Conservation (phyloP, 1,140 invertebrate species). For the Stegodyphus dumicola region DNA sequence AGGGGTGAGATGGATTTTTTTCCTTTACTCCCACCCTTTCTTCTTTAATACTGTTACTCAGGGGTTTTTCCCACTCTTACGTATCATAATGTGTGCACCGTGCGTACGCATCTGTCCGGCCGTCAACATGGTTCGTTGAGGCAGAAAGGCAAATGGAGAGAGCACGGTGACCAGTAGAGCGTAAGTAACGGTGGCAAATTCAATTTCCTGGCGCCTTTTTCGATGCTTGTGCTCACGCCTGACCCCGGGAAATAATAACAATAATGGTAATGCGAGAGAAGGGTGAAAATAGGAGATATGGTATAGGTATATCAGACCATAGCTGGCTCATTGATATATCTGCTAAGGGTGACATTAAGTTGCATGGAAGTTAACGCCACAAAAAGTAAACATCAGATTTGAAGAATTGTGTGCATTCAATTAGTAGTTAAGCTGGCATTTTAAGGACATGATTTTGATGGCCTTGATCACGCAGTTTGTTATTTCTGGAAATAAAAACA, state of each 20-base stretch:
- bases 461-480: no score
- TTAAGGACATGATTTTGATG: no score
- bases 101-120: not conserved
- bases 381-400: no score
- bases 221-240: conserved; percentile 1
- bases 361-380: no score
- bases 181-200: conserved; percentile 16
- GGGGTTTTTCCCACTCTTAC: not conserved
- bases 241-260: conserved; percentile 6
- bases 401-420: no score
- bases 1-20: not conserved
- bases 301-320: no score
- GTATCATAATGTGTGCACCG: not conserved
- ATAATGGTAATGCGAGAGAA: not conserved
- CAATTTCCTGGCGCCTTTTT: conserved; percentile 5
- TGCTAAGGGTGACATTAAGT: no score
- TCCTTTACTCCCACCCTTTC: not conserved
- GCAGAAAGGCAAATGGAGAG: not conserved
- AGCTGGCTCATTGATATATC: no score
- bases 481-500: no score
- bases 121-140: not conserved
- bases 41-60: not conserved
- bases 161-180: conserved; percentile 1
- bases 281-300: not conserved
- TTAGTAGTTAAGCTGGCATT: no score